Evolutionary conservation across 1,140 invertebrate genomes (phyloP), one percentile per base, ranked within the genome.

Genomic region (Protaetia brevitarsis): DNA sequence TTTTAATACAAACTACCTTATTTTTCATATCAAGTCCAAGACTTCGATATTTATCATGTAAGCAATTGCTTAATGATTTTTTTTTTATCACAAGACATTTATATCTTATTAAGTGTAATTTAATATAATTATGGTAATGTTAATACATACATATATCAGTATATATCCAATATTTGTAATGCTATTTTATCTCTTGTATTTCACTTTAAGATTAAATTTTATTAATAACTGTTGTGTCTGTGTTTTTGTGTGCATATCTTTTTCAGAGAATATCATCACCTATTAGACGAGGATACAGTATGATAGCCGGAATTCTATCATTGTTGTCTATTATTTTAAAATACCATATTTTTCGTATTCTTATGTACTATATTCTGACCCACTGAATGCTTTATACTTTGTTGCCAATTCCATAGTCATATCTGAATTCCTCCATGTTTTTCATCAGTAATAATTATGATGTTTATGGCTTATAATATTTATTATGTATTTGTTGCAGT

Each of bases 191-290:
- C 26, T 28, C 57, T 59, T 31, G 26, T 28, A 29, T 29, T 29
- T 59, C 27, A 59, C 57, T 59, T 28, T 59, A 59, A 59, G 29
- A 59, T 59, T 59, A 59, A 59, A 59, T 29, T 59, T 59, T 29
- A 28, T 59, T 29, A 59, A 59, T 59, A 59, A 59, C 41, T 51
- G 41, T 51, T 51, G 41, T 59, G 29, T 59, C 29, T 59, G 57
- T 59, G 57, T 59, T 59, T 59, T 59, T 59, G 45, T 59, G 57
- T 59, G 57, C 2, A 29, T 8, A 59, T 59, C 29, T 59, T 59
- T 59, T 59, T 59, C 41, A 51, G 41, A 51, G 26, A 21, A 19
- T 51, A 23, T 19, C 41, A 23, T 34, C 37, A 23, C 16, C 41
- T 51, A 8, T 26, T 41, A 16, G 37, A 41, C 37, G n/a, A 41